Percentiles rank a stretch among this genome's conserved stretches.
Evolutionary conservation across 64 coral and sea anemone species (phyloP).

Genomic region (Montipora capricornis): DNA sequence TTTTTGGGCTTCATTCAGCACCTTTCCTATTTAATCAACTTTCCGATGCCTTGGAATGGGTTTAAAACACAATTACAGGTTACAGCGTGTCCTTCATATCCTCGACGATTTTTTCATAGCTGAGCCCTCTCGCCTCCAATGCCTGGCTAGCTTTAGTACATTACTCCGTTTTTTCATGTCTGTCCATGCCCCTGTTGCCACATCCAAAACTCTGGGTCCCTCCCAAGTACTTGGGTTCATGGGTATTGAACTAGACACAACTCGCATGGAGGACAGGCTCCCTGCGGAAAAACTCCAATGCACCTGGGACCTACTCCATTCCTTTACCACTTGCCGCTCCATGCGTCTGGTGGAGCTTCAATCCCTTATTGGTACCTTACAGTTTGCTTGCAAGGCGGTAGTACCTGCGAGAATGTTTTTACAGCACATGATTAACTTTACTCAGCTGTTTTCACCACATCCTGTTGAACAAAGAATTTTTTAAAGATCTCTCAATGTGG

Average conservation of each 20-base stretch:
- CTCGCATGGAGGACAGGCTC: neutral
- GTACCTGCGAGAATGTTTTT: neutral
- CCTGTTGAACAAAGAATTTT: neutral
- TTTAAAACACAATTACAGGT: neutral
- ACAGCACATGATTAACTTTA: neutral
- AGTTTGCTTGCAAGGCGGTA: neutral
- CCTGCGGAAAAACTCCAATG: neutral
- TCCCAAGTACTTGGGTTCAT: constrained; percentile 14
- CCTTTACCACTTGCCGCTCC: too few relatives aligned
- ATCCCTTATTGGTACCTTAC: too few relatives aligned
- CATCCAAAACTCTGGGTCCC: neutral
- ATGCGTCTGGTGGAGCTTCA: too few relatives aligned
- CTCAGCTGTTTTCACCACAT: neutral
- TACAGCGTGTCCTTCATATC: neutral
- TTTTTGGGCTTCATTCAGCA: constrained; percentile 6
- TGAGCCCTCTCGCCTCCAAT: neutral
- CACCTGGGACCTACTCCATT: too few relatives aligned
- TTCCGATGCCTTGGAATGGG: constrained; percentile 27
- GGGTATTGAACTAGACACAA: neutral
- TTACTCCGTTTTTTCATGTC: neutral
- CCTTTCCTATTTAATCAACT: constrained; percentile 33
- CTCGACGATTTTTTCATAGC: constrained; percentile 37
- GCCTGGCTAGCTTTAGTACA: neutral
- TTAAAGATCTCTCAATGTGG: too few relatives aligned
- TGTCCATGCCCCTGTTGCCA: neutral